Percentiles rank a stretch among this genome's conserved stretches.
Evolutionary conservation across 2,113 vertebrate species (phyloP).

Genomic region (Suricata suricatta): DNA sequence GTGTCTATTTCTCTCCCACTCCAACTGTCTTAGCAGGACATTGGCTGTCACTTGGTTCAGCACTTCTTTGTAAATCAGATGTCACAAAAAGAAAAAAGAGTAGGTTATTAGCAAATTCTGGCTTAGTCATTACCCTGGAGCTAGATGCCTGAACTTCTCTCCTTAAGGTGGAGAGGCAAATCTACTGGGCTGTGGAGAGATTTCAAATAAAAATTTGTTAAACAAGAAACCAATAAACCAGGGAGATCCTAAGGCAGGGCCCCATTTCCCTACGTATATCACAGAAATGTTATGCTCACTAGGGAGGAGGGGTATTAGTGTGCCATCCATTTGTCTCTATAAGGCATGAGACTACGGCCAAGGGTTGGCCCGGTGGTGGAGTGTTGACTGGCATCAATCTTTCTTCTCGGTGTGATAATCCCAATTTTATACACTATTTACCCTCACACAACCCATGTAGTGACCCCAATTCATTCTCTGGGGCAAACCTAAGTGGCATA

Average conservation of each 20-base stretch:
- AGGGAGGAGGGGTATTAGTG: fast-evolving
- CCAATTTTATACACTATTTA: not conserved
- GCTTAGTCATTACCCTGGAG: not conserved
- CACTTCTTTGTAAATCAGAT: not conserved
- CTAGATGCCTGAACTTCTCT: not conserved
- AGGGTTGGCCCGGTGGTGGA: not conserved
- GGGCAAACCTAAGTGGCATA: not conserved
- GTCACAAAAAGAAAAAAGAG: not conserved
- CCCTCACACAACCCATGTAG: not conserved
- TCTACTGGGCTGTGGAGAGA: not conserved
- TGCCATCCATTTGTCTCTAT: not conserved
- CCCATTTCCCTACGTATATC: not conserved
- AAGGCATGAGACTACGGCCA: not conserved
- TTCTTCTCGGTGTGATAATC: not conserved
- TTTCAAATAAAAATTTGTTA: not conserved
- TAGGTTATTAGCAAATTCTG: not conserved
- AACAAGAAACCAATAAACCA: not conserved
- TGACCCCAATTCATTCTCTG: not conserved
- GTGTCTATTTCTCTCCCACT: not conserved
- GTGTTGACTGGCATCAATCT: not conserved
- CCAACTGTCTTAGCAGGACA: not conserved
- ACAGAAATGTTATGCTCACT: not conserved
- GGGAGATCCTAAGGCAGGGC: not conserved
- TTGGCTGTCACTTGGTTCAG: not conserved
- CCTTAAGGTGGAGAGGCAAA: not conserved